Conservation (phyloP, 2,113 vertebrate genomes). For the Myotis lucifugus region DNA sequence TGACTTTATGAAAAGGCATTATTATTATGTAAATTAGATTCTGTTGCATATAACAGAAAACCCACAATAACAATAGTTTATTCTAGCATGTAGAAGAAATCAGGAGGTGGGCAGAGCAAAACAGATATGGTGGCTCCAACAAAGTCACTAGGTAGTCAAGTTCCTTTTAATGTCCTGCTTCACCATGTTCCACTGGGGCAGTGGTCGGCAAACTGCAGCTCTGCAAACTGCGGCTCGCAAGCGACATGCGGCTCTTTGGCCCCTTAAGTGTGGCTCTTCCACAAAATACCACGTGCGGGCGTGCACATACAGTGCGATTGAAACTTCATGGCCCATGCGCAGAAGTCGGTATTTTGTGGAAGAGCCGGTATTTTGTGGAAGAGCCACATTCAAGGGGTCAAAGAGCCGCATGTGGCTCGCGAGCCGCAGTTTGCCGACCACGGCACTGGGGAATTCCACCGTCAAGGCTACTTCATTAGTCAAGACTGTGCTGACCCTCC, state of each 20-base stretch:
- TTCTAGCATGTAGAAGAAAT: not conserved
- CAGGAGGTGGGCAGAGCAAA: not conserved
- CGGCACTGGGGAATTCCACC: not conserved
- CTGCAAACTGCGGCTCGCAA: no score
- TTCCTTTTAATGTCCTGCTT: not conserved
- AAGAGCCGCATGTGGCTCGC: no score
- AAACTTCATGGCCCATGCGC: no score
- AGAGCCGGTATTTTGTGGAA: no score
- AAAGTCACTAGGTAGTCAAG: not conserved
- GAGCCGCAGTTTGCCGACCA: no score
- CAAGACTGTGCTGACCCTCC: not conserved
- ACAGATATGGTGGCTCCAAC: not conserved
- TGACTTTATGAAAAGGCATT: conserved; percentile 9
- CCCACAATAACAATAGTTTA: not conserved
- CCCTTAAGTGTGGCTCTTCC: no score
- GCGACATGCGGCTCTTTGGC: no score
- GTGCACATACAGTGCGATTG: no score
- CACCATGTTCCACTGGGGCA: not conserved
- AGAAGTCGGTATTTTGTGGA: no score
- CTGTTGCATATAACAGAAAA: not conserved
- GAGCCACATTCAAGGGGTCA: no score
- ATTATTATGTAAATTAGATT: conserved; percentile 33
- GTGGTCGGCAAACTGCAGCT: no score
- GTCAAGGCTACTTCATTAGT: not conserved
- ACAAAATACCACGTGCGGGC: no score